These are phyloP conservation scores for Saiga tatarica DNA, from an alignment of 2,113 vertebrate genomes.

Conservation along the genomic window DNA sequence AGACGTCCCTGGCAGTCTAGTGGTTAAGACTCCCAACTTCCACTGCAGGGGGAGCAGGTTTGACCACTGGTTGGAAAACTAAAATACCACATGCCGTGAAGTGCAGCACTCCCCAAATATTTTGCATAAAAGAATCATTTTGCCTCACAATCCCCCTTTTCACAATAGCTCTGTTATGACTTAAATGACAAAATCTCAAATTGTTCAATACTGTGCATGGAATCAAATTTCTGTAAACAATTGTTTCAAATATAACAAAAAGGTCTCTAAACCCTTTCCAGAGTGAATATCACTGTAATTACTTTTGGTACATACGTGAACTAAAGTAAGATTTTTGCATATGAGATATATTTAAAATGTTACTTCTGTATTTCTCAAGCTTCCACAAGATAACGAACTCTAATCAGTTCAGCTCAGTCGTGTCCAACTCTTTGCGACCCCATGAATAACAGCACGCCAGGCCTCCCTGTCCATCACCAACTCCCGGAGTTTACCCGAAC, in stretches of 20 bases:
- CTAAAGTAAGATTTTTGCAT: background rate
- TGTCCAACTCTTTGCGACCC: no score
- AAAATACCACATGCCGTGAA: background rate
- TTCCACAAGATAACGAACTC: background rate
- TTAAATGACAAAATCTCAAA: slow-evolving; percentile 43
- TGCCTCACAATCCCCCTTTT: background rate
- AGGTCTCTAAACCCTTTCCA: background rate
- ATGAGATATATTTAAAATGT: slow-evolving; percentile 18
- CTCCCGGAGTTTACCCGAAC: no score
- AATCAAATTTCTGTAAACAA: slow-evolving; percentile 36
- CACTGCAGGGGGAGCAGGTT: background rate
- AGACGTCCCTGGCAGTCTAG: background rate
- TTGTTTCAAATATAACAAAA: background rate
- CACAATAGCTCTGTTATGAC: background rate
- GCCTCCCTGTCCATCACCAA: no score
- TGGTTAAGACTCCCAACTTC: background rate
- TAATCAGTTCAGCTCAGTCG: background rate
- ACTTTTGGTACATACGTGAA: background rate
- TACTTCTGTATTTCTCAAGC: background rate
- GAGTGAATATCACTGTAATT: background rate
- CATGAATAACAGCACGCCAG: no score
- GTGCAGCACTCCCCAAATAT: background rate
- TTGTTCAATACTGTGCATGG: background rate
- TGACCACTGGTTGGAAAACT: background rate
- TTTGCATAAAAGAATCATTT: background rate